These are phyloP conservation scores for Ceratina australensis DNA, from an alignment of 1,140 invertebrate genomes.

Conservation along the genomic window DNA sequence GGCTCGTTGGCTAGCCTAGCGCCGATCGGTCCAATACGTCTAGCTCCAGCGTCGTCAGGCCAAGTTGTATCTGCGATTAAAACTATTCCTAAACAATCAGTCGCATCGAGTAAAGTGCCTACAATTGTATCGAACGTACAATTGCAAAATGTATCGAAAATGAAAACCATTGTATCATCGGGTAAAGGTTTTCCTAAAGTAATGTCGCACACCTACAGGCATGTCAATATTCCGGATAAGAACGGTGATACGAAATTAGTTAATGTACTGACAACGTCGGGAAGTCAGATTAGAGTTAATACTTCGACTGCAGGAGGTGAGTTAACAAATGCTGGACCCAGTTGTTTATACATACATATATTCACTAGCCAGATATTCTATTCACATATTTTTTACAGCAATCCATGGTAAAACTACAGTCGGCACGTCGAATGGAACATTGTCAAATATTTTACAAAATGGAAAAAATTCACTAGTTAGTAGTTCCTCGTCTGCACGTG, in stretches of 20 bases:
- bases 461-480: slow-evolving; percentile 61
- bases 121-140: slow-evolving; percentile 62
- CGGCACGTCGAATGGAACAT: slow-evolving; percentile 54
- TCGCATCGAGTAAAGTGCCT: slow-evolving; percentile 56
- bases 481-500: slow-evolving; percentile 48
- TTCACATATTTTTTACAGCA: slow-evolving; percentile 12
- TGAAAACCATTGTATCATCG: slow-evolving; percentile 68
- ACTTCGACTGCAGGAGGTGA: slow-evolving; percentile 56
- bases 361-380: slow-evolving; percentile 28
- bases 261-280: slow-evolving; percentile 61
- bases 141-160: slow-evolving; percentile 61
- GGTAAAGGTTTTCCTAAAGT: slow-evolving; percentile 67
- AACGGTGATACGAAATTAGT: slow-evolving; percentile 64
- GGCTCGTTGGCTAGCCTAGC: slow-evolving; percentile 77
- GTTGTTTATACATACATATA: too few species aligned
- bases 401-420: slow-evolving; percentile 48
- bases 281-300: slow-evolving; percentile 62
- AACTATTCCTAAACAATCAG: slow-evolving; percentile 52
- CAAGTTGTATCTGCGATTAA: slow-evolving; percentile 37
- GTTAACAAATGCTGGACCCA: neutral
- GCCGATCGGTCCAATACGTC: slow-evolving; percentile 76
- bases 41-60: slow-evolving; percentile 63
- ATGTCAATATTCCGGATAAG: slow-evolving; percentile 60
- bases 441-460: slow-evolving; percentile 66
- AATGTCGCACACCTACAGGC: slow-evolving; percentile 65